phyloP scores from a whole-genome alignment of 2,113 vertebrate genomes.

The Corythornis madagascariensis region DNA sequence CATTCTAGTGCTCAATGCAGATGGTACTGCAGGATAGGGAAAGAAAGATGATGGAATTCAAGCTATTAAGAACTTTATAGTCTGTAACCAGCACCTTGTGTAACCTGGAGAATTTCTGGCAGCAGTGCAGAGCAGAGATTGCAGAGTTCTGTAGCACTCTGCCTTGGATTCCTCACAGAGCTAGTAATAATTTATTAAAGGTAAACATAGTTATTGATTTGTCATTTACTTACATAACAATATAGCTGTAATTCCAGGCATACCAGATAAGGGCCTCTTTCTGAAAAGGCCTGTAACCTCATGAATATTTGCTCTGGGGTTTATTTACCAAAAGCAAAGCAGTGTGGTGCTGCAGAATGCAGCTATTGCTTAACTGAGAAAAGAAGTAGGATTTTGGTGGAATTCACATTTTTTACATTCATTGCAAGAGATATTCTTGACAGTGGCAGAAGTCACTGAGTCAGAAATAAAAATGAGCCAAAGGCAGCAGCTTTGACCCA shows the following conservation, averaged over 20 bases:
- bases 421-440: neutral
- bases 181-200: neutral
- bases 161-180: neutral
- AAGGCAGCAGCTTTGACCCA: neutral
- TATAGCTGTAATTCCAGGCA: neutral
- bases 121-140: neutral
- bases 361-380: neutral
- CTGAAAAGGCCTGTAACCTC: neutral
- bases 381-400: neutral
- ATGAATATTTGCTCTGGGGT: neutral
- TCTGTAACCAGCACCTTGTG: neutral
- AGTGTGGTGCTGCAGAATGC: neutral
- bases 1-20: neutral
- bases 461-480: neutral
- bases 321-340: neutral
- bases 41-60: neutral
- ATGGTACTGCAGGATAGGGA: neutral
- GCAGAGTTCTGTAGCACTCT: neutral
- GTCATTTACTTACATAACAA: neutral
- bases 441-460: neutral
- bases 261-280: neutral
- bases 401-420: neutral
- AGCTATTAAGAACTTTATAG: neutral
- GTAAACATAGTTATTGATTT: neutral
- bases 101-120: neutral